Conservation (phyloP, 2,797 vertebrate genomes). For the Sylvilagus floridanus region DNA sequence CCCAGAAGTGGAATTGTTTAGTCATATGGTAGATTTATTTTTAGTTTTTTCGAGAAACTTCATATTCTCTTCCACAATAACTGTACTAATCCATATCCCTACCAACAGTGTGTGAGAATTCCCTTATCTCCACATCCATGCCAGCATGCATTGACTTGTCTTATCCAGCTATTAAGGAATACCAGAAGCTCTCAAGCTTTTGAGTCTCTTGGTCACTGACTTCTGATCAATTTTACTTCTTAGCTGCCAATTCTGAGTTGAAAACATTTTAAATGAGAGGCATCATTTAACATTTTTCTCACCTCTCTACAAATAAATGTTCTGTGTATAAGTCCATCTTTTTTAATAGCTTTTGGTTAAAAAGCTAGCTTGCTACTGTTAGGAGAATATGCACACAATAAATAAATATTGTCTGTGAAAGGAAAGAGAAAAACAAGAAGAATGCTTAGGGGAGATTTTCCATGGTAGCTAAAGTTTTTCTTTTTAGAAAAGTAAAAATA, state of each 20-base stretch:
- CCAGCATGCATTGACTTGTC: not conserved
- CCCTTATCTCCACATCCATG: too few relatives aligned
- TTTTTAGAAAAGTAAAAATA: not conserved
- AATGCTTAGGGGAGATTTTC: not conserved
- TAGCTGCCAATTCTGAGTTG: not conserved
- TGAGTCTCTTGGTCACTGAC: not conserved
- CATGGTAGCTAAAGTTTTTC: not conserved
- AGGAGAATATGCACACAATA: not conserved
- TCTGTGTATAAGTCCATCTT: not conserved
- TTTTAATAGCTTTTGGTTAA: not conserved
- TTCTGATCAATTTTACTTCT: not conserved
- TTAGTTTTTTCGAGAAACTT: too few relatives aligned
- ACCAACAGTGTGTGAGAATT: too few relatives aligned
- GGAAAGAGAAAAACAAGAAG: not conserved
- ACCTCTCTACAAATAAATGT: not conserved
- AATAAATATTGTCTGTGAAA: not conserved
- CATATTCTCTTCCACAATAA: too few relatives aligned
- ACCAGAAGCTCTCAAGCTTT: not conserved
- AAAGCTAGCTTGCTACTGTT: not conserved
- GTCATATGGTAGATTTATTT: too few relatives aligned
- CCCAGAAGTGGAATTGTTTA: too few relatives aligned
- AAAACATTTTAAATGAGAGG: not conserved
- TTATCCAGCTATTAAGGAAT: not conserved
- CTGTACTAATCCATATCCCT: too few relatives aligned
- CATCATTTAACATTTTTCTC: not conserved